Percentiles rank a stretch among this genome's conserved stretches.
Evolutionary conservation across 2,888 invertebrate genomes (phyloP).

Genomic region (Schizotus pectinicornis): DNA sequence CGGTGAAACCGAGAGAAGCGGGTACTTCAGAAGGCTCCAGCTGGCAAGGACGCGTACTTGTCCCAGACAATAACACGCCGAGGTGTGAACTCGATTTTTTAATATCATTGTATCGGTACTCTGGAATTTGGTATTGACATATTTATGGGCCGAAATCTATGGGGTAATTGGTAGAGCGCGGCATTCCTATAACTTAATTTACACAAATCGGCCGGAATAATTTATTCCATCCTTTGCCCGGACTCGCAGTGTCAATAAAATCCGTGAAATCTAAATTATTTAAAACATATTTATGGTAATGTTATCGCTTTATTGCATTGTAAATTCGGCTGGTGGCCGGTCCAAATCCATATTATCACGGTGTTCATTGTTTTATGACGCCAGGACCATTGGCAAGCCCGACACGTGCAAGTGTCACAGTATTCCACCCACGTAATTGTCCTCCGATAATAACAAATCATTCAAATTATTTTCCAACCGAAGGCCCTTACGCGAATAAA

Average conservation of each 20-base stretch:
- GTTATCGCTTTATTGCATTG: no score
- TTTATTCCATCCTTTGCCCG: neutral
- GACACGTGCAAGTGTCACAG: constrained; percentile 1
- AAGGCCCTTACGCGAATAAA: neutral
- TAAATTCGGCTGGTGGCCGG: no score
- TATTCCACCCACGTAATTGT: constrained; percentile 10
- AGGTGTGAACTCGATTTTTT: constrained; percentile 32
- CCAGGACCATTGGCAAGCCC: neutral
- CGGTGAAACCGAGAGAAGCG: constrained; percentile 36
- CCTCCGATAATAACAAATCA: constrained; percentile 1
- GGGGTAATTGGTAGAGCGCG: no score
- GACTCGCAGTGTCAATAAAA: no score
- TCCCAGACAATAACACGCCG: constrained; percentile 29
- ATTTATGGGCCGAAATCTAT: constrained; percentile 12
- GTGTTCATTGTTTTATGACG: neutral
- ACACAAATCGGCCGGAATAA: neutral
- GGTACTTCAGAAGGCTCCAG: constrained; percentile 21
- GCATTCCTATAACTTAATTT: no score
- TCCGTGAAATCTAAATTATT: no score
- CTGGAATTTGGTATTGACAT: constrained; percentile 26
- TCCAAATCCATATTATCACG: no score
- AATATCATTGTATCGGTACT: neutral
- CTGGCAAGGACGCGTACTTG: constrained; percentile 42
- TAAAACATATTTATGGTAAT: no score
- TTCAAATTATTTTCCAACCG: constrained; percentile 9